These are phyloP conservation scores for Scolopax mira DNA, from an alignment of 2,113 vertebrate species.

Conservation along the genomic window DNA sequence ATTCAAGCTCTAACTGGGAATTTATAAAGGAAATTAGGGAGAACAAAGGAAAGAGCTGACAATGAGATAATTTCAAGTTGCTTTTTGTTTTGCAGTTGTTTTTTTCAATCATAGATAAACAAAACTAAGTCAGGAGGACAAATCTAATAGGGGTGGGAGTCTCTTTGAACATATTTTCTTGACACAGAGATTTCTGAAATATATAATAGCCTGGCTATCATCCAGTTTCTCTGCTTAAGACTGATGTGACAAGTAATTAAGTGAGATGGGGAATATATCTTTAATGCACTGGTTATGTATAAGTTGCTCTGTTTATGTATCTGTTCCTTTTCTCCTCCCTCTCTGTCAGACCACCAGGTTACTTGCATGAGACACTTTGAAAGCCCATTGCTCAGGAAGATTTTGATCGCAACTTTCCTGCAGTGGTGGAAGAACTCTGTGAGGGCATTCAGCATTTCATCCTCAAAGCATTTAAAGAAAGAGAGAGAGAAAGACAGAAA, in stretches of 20 bases:
- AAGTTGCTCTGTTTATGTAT: background rate
- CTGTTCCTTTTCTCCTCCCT: background rate
- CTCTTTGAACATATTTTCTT: background rate
- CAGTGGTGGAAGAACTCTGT: background rate
- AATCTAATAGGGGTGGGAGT: background rate
- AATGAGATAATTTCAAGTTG: background rate
- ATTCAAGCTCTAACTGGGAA: background rate
- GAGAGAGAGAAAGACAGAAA: slow-evolving; percentile 28
- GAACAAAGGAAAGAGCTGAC: background rate
- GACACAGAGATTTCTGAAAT: slow-evolving; percentile 25
- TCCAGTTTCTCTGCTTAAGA: slow-evolving; percentile 37
- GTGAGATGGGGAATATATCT: slow-evolving; percentile 35
- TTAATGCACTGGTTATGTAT: slow-evolving; percentile 13
- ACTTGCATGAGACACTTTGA: background rate
- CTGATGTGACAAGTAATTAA: slow-evolving; percentile 64
- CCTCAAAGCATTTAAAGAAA: slow-evolving; percentile 33
- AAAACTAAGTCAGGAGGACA: background rate
- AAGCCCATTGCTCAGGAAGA: background rate
- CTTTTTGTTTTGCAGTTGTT: background rate
- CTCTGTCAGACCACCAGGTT: background rate
- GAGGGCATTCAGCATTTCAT: slow-evolving; percentile 7
- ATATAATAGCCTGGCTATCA: slow-evolving; percentile 10
- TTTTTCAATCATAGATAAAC: background rate
- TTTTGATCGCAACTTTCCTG: slow-evolving; percentile 20
- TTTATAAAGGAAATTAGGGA: background rate